Base-by-base conservation (phyloP, 2,113 vertebrate species). In the Anoura caudifer region DNA sequence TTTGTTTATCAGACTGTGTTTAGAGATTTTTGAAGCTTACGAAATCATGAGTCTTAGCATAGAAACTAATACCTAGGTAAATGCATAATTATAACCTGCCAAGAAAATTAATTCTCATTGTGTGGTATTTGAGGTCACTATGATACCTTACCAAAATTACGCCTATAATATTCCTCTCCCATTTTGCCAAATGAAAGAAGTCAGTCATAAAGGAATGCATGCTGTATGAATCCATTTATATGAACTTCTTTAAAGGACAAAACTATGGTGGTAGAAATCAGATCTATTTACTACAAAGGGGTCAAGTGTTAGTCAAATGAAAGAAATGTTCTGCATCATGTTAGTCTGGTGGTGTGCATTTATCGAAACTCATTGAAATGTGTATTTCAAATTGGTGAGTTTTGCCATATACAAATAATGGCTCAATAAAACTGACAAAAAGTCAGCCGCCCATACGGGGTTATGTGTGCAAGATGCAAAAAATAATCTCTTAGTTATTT, bases 21-120 rank as follows among this genome's bases (percentile, higher is more conserved):
- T 97, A 93, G 26, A 73, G 54, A 84, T 38, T 91, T 96, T 36
- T 90, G 54, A 95, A 75, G 70, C 52, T 91, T 38, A 77, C 63
- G 24, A 96, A 91, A 1, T 82, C 38, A 91, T 80, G 75, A 90
- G 0, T 95, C 96, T 92, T 96, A 87, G 3, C 61, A 97, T 50
- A 96, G 82, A 96, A 97, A 89, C 17, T 14, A 77, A 95, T 61
- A 92, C 59, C 56, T 90, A 67, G n/a, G 47, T 73, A 61, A 92
- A 92, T 90, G 43, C 12, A 41, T 90, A 86, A 95, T 67, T 92
- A 56, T 36, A 65, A 90, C 83, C 4, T 83, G 16, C 61, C 24
- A 87, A 84, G 41, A 91, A 79, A 67, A 90, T 76, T 24, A 84
- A 70, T 95, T 95, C 10, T 65, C 11, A 87, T 72, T 92, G 24